Percentiles rank a stretch among this genome's conserved stretches.
These are phyloP conservation scores for Acanthaster planci DNA, from an alignment of 35 echinoderm and acorn worm species.

Conservation along the genomic window DNA sequence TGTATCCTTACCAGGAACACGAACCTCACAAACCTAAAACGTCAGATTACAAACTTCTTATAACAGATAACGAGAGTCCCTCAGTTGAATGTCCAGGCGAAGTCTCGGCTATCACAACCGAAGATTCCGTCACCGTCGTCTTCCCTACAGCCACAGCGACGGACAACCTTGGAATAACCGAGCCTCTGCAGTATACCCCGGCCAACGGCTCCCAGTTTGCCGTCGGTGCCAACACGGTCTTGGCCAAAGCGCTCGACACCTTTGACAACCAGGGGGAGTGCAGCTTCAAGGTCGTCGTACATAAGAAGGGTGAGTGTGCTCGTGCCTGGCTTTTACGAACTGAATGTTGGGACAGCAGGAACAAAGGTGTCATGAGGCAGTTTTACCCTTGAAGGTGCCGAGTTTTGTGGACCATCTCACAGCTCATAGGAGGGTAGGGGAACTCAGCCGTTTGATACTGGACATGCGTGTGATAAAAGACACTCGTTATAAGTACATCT, in stretches of 20 bases:
- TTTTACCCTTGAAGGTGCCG: too few relatives aligned
- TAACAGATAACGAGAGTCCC: conserved; percentile 22
- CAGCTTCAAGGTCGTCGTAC: not conserved
- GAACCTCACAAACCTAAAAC: too few relatives aligned
- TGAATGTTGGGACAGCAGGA: too few relatives aligned
- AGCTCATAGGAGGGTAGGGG: too few relatives aligned
- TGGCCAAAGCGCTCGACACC: not conserved
- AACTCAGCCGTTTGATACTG: too few relatives aligned
- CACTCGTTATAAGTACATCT: too few relatives aligned
- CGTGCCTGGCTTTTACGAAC: too few relatives aligned
- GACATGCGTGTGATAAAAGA: too few relatives aligned
- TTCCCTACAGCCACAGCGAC: not conserved
- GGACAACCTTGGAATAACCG: conserved; percentile 14
- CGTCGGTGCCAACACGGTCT: not conserved
- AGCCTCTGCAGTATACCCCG: not conserved
- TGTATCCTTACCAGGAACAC: too few relatives aligned
- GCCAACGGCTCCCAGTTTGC: not conserved
- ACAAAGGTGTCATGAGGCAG: too few relatives aligned
- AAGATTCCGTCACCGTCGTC: not conserved
- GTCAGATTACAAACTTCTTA: not conserved
- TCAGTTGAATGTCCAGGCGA: conserved; percentile 9
- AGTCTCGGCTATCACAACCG: conserved; percentile 7
- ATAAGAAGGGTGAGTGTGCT: conserved; percentile 6
- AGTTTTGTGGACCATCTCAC: too few relatives aligned
- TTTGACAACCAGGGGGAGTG: conserved; percentile 8